phyloP scores from a whole-genome alignment of 2,797 vertebrate genomes.

The Hephaestus fuliginosus region DNA sequence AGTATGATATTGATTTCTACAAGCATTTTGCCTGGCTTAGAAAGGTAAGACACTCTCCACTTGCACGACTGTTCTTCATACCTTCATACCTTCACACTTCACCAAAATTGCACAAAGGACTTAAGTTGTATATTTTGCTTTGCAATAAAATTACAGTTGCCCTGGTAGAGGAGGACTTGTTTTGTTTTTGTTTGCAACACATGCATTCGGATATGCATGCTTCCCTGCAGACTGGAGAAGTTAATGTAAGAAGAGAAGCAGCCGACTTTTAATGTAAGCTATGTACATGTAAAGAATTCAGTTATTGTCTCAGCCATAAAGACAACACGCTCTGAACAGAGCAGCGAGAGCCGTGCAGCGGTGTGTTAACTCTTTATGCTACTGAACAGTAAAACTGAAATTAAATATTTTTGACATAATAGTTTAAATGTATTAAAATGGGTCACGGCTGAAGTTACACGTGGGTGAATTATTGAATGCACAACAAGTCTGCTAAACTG shows the following conservation, averaged over 20 bases:
- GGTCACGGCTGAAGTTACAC: not conserved
- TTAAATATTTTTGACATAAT: not conserved
- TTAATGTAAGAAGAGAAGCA: not conserved
- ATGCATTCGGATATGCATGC: not conserved
- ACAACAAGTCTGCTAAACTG: not conserved
- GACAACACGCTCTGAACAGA: not conserved
- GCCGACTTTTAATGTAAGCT: not conserved
- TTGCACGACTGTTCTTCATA: slow-evolving; percentile 63
- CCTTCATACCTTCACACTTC: slow-evolving; percentile 44
- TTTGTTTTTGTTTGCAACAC: slow-evolving; percentile 46
- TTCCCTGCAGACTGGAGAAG: not conserved
- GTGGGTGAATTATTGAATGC: not conserved
- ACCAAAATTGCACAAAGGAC: slow-evolving; percentile 9
- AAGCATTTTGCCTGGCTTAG: slow-evolving; percentile 97
- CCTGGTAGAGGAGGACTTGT: slow-evolving; percentile 33
- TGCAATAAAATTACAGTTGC: slow-evolving; percentile 47
- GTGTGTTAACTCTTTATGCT: not conserved
- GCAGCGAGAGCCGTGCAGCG: not conserved
- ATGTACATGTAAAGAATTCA: not conserved
- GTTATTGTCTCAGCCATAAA: not conserved
- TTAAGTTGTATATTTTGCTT: slow-evolving; percentile 37
- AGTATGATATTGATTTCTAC: slow-evolving; percentile 97
- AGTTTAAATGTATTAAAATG: not conserved
- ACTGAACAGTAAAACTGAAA: not conserved
- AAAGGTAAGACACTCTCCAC: slow-evolving; percentile 90